phyloP scores from a whole-genome alignment of 2,888 invertebrate species.

The Melikaiella ostensackeni region DNA sequence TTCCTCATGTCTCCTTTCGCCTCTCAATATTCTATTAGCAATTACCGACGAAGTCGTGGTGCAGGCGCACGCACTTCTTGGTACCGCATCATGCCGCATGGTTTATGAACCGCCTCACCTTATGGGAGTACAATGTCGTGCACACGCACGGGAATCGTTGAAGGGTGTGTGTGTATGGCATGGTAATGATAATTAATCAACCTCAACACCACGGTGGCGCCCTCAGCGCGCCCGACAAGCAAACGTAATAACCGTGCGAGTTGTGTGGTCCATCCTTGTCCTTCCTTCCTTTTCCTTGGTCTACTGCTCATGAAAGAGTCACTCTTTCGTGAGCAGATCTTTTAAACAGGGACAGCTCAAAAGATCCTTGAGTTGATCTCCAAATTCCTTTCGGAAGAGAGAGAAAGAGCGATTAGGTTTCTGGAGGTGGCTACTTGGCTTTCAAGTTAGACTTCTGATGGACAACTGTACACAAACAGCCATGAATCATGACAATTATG shows the following conservation, averaged over 20 bases:
- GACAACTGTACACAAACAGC: neutral
- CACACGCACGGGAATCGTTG: conserved; percentile 48
- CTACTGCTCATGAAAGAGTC: neutral
- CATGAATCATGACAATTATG: conserved; percentile 2
- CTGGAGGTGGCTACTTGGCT: conserved; percentile 12
- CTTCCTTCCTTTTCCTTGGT: conserved; percentile 44
- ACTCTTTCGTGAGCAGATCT: conserved; percentile 30
- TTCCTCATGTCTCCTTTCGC: conserved; percentile 42
- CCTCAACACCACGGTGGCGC: conserved; percentile 62
- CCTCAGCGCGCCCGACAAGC: conserved; percentile 54
- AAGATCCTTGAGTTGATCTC: neutral
- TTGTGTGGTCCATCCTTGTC: conserved; percentile 66
- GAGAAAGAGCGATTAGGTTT: neutral
- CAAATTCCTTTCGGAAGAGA: neutral
- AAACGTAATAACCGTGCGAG: conserved; percentile 64
- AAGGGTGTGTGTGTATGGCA: conserved; percentile 53
- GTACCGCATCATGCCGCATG: conserved; percentile 45
- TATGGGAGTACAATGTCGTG: conserved; percentile 59
- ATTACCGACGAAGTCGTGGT: conserved; percentile 38
- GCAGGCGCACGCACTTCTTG: conserved; percentile 58
- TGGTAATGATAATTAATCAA: conserved; percentile 70
- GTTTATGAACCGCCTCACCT: conserved; percentile 57
- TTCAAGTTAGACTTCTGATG: neutral
- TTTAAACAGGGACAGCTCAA: neutral
- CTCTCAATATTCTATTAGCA: conserved; percentile 46